These are phyloP conservation scores for Magallana angulata DNA, from an alignment of 1,140 invertebrate species.

Conservation along the genomic window DNA sequence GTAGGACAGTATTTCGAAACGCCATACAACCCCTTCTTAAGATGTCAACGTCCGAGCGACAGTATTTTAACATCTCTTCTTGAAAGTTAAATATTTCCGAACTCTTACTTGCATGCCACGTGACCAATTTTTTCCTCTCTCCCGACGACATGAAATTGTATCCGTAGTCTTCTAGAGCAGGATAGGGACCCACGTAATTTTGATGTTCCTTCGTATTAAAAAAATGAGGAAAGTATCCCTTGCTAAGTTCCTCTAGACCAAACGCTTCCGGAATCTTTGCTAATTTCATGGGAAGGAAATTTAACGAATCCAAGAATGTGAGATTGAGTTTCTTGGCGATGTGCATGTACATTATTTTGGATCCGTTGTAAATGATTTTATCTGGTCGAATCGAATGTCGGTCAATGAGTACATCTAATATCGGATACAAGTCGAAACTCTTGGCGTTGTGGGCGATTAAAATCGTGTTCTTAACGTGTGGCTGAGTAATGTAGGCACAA, in stretches of 20 bases:
- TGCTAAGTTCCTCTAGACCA: constrained; percentile 42
- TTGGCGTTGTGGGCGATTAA: constrained; percentile 46
- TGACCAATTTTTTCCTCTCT: too few species aligned
- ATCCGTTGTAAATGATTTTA: constrained; percentile 36
- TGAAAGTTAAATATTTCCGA: too few species aligned
- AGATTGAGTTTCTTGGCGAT: too few species aligned
- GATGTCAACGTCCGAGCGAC: constrained; percentile 43
- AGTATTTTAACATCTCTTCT: too few species aligned
- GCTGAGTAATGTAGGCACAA: constrained; percentile 20
- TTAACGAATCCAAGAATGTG: too few species aligned
- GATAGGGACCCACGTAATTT: constrained; percentile 50
- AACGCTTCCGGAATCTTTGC: constrained; percentile 52
- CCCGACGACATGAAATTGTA: constrained; percentile 44
- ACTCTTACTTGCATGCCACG: too few species aligned
- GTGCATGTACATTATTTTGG: too few species aligned
- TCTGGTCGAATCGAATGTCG: constrained; percentile 32
- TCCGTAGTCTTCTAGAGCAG: constrained; percentile 38
- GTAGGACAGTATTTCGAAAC: constrained; percentile 47
- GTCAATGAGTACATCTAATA: constrained; percentile 45
- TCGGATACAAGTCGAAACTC: constrained; percentile 48
- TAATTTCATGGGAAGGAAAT: constrained; percentile 36
- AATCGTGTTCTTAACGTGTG: constrained; percentile 21
- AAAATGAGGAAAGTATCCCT: constrained; percentile 59
- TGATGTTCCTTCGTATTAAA: constrained; percentile 55
- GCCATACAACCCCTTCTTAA: constrained; percentile 45